phyloP scores from a whole-genome alignment of 1,140 invertebrate genomes.

The Heliconius hewitsoni region DNA sequence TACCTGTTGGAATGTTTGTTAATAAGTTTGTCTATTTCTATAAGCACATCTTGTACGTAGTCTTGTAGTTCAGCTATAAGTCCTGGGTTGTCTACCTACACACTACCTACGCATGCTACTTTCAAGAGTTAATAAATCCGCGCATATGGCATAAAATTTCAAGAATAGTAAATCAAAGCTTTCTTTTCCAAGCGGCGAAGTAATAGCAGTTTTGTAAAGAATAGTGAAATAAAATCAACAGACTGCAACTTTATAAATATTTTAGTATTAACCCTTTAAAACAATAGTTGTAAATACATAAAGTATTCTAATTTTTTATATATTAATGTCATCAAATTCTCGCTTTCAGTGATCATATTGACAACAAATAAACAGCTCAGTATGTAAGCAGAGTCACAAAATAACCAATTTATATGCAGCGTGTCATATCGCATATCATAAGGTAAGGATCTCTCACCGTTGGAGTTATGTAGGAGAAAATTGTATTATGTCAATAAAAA shows the following conservation, averaged over 20 bases:
- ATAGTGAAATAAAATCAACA: not conserved
- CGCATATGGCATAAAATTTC: not conserved
- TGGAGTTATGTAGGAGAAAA: not conserved
- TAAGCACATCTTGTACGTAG: too few species aligned
- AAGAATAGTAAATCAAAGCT: conserved; percentile 1
- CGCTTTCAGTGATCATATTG: not conserved
- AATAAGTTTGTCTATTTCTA: too few species aligned
- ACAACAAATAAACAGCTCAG: not conserved
- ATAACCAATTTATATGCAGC: conserved; percentile 1
- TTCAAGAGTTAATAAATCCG: too few species aligned
- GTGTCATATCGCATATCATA: not conserved
- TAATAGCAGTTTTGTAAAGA: not conserved
- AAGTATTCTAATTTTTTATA: too few species aligned
- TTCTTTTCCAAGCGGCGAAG: not conserved
- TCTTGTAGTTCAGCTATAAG: too few species aligned
- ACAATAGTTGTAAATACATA: too few species aligned
- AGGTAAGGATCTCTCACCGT: not conserved
- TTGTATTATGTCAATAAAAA: not conserved
- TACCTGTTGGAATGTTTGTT: too few species aligned
- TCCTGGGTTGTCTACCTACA: too few species aligned
- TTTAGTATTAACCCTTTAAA: too few species aligned
- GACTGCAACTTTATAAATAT: too few species aligned
- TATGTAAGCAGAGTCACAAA: not conserved
- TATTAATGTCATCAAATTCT: not conserved
- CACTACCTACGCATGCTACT: too few species aligned